phyloP scores from a whole-genome alignment of 2,797 vertebrate genomes.

The Takifugu rubripes region DNA sequence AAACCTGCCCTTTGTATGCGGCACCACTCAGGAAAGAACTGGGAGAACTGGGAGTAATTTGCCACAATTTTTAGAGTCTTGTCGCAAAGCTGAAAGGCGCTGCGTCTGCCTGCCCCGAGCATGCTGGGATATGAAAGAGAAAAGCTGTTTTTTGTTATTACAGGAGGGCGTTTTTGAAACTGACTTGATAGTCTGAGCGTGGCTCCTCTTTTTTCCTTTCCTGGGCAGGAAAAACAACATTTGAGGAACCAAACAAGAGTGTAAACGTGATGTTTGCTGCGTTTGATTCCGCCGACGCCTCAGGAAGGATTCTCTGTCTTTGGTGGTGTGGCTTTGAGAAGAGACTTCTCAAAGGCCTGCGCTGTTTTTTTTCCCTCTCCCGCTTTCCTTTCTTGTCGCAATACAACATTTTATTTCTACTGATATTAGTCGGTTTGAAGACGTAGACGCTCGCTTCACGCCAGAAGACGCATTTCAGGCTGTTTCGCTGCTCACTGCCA shows the following conservation, averaged over 20 bases:
- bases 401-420: constrained; percentile 62
- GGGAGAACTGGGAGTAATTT: constrained; percentile 36
- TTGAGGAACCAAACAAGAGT: constrained; percentile 68
- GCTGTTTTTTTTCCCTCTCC: constrained; percentile 33
- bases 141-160: constrained; percentile 20
- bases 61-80: constrained; percentile 44
- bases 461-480: too few relatives aligned
- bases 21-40: constrained; percentile 8
- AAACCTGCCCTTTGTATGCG: constrained; percentile 5
- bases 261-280: constrained; percentile 68
- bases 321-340: constrained; percentile 70
- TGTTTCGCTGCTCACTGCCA: too few relatives aligned
- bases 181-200: constrained; percentile 37
- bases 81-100: constrained; percentile 29
- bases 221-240: constrained; percentile 47
- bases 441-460: background rate
- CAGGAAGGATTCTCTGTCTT: constrained; percentile 61
- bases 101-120: constrained; percentile 34
- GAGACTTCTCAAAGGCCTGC: constrained; percentile 58
- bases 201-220: constrained; percentile 1
- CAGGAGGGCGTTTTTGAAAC: constrained; percentile 40
- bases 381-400: constrained; percentile 37
- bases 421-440: constrained; percentile 38
- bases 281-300: constrained; percentile 65
- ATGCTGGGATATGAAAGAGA: constrained; percentile 38